Evolutionary conservation across 2,113 vertebrate species (phyloP), one percentile per base, ranked within the genome.

Genomic region (Stigmatopora argus): DNA sequence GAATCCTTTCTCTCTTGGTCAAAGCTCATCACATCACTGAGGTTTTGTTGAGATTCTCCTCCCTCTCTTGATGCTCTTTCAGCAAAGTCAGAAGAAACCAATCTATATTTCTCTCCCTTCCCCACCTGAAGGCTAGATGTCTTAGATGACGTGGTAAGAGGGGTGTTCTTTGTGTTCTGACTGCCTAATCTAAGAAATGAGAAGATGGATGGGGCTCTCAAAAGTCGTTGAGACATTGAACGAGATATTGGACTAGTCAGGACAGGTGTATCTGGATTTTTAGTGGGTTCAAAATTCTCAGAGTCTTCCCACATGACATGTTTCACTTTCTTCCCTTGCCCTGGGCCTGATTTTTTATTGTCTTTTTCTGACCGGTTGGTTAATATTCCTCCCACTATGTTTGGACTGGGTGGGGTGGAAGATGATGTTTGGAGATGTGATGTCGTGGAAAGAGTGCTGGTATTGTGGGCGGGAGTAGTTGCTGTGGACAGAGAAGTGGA

Each of bases 231-330:
- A 4, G 70, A 58, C 17, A 70, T 83, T 13, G 82, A 65, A 10
- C 76, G 64, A 15, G 84, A 78, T 17, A 60, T 26, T 35, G 77
- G 59, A 18, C 67, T 76, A 5, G 48, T 21, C 21, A 31, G 23
- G 69, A 63, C 49, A 60, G 61, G 19, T 7, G 41, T 14, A 14
- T 78, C 67, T 66, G 48, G 0, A 18, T 71, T 71, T 13, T 79
- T 63, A 8, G 17, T 18, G 5, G 74, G 6, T 34, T 81, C 77
- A 61, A 71, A 67, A 1, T 21, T 21, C 13, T 70, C 81, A 34
- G 83, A 78, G 35, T 81, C 83, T 47, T 78, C 78, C 84, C 83
- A 87, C 14, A 77, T 84, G n/a, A 83, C 80, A 56, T 72, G 70
- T 61, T 82, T 84, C 3, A 46, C 61, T 68, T 14, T 75, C 63